Base-by-base conservation (phyloP, 2,113 vertebrate species). In the Heliornis fulica region DNA sequence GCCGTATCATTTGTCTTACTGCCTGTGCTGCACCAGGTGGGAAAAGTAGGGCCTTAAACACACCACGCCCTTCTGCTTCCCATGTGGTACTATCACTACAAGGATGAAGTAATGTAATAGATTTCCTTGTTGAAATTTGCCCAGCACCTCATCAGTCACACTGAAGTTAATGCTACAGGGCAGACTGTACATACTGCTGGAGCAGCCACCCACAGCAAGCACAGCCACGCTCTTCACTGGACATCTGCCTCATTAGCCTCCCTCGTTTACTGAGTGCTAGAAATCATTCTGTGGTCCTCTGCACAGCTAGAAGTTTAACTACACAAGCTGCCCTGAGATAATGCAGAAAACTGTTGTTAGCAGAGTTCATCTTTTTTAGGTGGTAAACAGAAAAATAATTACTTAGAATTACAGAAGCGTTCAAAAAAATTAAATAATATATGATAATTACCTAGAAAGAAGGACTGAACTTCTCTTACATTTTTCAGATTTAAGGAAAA, bases 21-120 rank as follows among this genome's bases (percentile, higher is more conserved):
- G 59, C 10, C 54, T 45, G 25, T 50, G 65, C 65, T 5, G 3
- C 32, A 60, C 10, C 53, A 50, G 21, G 21, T 41, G 29, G 23
- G 16, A n/a, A 0, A 75, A 36, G 34, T 25, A 82, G 14, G 26
- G 26, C 50, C 50, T 56, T 22, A 12, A 88, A 56, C 40, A 29
- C 45, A 70, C 2, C 0, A 1, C 82, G 5, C 56, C 48, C 28
- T 71, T 20, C 45, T 4, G 0, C 32, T 71, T 71, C 54, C 34
- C 21, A 22, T 69, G 63, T 7, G 28, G 9, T 36, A 76, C 1
- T 9, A 54, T n/a, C 43, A 68, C 15, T 7, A 14, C 0, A 0
- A 91, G 32, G 43, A 65, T 43, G 29, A 91, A 91, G 57, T 18
- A 89, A 54, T 2, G 4, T 38, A 53, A 80, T 16, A 31, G 54